Conservation (phyloP, 2,888 invertebrate genomes). For the Aplocera efformata region DNA sequence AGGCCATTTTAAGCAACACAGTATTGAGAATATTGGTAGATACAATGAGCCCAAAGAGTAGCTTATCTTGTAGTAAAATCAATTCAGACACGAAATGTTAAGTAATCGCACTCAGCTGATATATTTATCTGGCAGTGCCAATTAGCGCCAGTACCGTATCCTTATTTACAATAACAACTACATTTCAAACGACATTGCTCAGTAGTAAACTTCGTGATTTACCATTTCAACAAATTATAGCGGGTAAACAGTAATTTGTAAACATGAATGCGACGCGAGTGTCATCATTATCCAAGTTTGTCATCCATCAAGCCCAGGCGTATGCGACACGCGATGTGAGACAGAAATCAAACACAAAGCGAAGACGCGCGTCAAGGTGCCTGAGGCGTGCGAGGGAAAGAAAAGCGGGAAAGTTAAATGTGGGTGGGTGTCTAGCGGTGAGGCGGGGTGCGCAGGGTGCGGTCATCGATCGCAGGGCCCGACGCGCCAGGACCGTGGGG, state of each 20-base stretch:
- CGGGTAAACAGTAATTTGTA: conserved; percentile 20
- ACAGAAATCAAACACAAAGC: conserved; percentile 42
- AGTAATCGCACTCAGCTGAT: too few relatives aligned
- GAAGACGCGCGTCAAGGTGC: conserved; percentile 35
- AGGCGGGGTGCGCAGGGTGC: conserved; percentile 57
- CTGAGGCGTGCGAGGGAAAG: conserved; percentile 52
- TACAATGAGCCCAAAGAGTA: too few relatives aligned
- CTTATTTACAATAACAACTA: too few relatives aligned
- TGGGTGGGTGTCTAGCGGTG: conserved; percentile 54
- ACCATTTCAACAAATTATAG: conserved; percentile 24
- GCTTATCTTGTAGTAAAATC: too few relatives aligned
- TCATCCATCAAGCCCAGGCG: conserved; percentile 48
- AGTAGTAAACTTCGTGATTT: conserved; percentile 13
- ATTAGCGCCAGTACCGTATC: too few relatives aligned
- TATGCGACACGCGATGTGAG: conserved; percentile 30
- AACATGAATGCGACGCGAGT: conserved; percentile 15
- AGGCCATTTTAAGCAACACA: too few relatives aligned
- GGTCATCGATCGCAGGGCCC: conserved; percentile 67
- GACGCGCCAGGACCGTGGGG: conserved; percentile 52
- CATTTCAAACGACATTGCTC: not conserved
- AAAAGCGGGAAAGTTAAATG: conserved; percentile 72
- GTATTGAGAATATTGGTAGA: too few relatives aligned
- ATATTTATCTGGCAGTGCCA: too few relatives aligned
- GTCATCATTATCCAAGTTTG: conserved; percentile 32
- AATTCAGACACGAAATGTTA: too few relatives aligned